Evolutionary conservation across 2,888 invertebrate species (phyloP), one percentile per base, ranked within the genome.

Genomic region (Lucinisca nassula): DNA sequence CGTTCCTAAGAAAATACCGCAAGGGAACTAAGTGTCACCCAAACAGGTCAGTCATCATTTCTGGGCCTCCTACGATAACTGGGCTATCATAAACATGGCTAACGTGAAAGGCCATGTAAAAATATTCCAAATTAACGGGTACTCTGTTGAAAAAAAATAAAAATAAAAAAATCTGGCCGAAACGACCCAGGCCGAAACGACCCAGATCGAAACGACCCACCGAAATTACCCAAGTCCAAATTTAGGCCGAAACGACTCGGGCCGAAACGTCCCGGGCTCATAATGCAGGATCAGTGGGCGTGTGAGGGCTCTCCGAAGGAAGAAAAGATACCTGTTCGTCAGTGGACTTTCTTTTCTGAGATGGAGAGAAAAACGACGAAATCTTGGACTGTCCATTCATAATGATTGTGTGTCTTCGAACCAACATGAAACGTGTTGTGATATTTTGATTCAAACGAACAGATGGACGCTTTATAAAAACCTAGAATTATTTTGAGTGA

Each of bases 321-420:
- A 40, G 8, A 14, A 40, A 21, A 27, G n/a, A 27, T 24, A 61
- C 61, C 24, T 61, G 61, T 61, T 61, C 61, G 27, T 27, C 61
- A 30, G 27, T 30, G 4, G 27, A 61, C 24, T 61, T 45, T 49
- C 75, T 37, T 40, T 67, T 67, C 30, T 79, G 79, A 21, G 61
- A 67, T 1, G 70, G 51, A 6, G 32, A 35, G 72, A 79, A 79
- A 51, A 79, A 79, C 8, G 70, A 70, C 4, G 67, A 45, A 8
- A 79, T 79, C 67, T 79, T 79, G 38, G 51, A 27, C 40, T 67
- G 79, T 30, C 14, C 51, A 49, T 61, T 85, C 76, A 67, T 67
- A 24, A 61, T 27, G 61, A 27, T 8, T 61, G 17, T 61, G 6
- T 27, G 4, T 6, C n/a, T 61, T 24, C 61, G 27, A 14, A 24